A percentile compares a stretch with the other conserved stretches of the same genome.
Conservation (phyloP, 2,113 vertebrate species). For the Sisor rabdophorus region DNA sequence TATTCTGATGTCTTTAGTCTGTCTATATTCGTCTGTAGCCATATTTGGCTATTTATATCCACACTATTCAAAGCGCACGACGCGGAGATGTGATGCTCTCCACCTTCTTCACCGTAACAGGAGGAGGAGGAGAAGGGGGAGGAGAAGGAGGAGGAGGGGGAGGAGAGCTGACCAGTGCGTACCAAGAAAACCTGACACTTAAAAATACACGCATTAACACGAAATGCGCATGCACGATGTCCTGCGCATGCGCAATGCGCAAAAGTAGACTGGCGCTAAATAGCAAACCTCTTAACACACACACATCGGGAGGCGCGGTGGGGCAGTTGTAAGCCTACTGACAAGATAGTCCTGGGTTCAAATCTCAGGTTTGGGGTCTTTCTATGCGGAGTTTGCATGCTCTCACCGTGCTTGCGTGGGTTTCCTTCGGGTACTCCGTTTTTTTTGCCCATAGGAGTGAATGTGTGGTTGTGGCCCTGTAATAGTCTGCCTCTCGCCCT, state of each 20-base stretch:
- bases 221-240: not conserved
- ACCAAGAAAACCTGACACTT: not conserved
- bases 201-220: not conserved
- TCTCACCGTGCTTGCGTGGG: no score
- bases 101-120: constrained; percentile 22
- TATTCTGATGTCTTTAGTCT: not conserved
- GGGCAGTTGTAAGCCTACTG: no score
- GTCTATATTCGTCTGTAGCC: constrained; percentile 9
- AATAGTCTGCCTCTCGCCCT: no score
- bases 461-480: no score
- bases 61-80: not conserved
- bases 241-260: not conserved
- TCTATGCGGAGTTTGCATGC: no score
- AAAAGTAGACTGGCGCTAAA: not conserved
- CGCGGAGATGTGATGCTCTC: constrained; percentile 2
- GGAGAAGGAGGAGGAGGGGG: not conserved
- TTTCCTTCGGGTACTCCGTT: no score
- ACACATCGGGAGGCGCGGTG: no score
- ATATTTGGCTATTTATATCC: constrained; percentile 1
- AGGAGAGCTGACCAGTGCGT: not conserved
- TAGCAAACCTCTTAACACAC: not conserved
- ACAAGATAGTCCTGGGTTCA: no score
- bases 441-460: no score
- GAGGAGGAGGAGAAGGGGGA: no score
- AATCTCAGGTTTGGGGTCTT: no score